Evolutionary conservation across 2,888 invertebrate genomes (phyloP).

Genomic region (Ectobius pallidus): DNA sequence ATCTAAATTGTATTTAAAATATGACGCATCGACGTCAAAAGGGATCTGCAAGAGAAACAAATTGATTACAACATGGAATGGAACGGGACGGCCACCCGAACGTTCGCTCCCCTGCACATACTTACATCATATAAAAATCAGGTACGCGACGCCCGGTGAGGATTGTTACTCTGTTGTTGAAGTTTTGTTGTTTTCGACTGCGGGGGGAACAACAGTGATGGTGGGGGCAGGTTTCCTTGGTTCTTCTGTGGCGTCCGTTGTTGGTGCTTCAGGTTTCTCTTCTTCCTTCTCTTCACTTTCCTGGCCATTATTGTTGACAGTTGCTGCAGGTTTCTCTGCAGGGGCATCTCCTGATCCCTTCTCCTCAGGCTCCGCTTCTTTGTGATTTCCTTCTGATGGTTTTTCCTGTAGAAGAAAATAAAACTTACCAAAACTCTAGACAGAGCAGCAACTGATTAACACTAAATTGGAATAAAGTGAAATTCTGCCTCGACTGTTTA

Average conservation of each 20-base stretch:
- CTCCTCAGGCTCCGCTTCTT: neutral
- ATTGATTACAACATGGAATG: neutral
- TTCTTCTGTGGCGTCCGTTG: slow-evolving; percentile 4
- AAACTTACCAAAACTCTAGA: neutral
- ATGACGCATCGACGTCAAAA: slow-evolving; percentile 38
- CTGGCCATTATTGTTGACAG: neutral
- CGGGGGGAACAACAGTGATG: slow-evolving; percentile 1
- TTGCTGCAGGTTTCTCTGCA: neutral
- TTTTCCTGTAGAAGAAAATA: neutral
- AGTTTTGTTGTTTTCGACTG: slow-evolving; percentile 29
- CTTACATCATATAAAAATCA: slow-evolving; percentile 40
- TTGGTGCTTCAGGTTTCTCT: neutral
- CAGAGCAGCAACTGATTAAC: neutral
- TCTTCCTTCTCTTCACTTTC: slow-evolving; percentile 20
- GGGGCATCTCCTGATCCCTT: neutral
- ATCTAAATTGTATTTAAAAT: slow-evolving; percentile 41
- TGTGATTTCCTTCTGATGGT: neutral
- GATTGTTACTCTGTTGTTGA: slow-evolving; percentile 35
- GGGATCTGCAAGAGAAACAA: slow-evolving; percentile 20
- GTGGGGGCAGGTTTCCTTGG: slow-evolving; percentile 1
- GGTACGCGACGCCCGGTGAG: slow-evolving; percentile 33
- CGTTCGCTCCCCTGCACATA: neutral
- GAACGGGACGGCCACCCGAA: neutral
- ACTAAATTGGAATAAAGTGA: neutral
- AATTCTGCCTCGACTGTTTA: neutral